Evolutionary conservation across 2,888 invertebrate species (phyloP).

Genomic region (Lasioglossum morio): DNA sequence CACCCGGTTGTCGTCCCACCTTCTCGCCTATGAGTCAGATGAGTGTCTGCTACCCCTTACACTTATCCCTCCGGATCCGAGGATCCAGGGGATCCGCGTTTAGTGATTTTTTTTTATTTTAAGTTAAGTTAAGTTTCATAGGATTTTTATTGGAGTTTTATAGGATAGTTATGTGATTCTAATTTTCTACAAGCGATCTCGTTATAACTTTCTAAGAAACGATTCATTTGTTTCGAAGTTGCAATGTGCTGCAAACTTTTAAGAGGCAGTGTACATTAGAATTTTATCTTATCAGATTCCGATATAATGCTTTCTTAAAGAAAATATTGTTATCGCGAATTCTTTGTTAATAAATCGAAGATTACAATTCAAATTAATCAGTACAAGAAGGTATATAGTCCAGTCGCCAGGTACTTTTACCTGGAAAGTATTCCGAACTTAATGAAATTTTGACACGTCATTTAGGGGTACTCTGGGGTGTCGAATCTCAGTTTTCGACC

Average conservation of each 20-base stretch:
- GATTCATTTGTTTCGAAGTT: background rate
- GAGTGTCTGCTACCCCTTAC: constrained; percentile 70
- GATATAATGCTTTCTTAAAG: background rate
- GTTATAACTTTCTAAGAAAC: background rate
- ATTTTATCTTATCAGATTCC: background rate
- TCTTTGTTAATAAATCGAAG: background rate
- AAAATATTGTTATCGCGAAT: background rate
- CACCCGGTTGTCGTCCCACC: constrained; percentile 15
- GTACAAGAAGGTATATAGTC: too few relatives aligned
- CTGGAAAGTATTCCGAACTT: too few relatives aligned
- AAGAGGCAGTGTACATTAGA: background rate
- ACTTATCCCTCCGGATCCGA: constrained; percentile 49
- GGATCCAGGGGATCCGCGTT: background rate
- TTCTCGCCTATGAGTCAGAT: constrained; percentile 73
- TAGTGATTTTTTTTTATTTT: too few relatives aligned
- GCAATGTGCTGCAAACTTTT: background rate
- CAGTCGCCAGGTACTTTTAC: too few relatives aligned
- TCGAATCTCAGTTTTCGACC: too few relatives aligned
- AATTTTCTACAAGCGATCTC: background rate
- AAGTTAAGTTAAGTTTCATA: too few relatives aligned
- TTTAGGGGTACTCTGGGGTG: too few relatives aligned
- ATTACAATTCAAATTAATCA: background rate
- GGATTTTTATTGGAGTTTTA: too few relatives aligned
- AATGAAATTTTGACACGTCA: too few relatives aligned
- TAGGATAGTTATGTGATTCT: background rate